Base-by-base conservation (phyloP, 2,888 invertebrate genomes). In the Philereme transversata region DNA sequence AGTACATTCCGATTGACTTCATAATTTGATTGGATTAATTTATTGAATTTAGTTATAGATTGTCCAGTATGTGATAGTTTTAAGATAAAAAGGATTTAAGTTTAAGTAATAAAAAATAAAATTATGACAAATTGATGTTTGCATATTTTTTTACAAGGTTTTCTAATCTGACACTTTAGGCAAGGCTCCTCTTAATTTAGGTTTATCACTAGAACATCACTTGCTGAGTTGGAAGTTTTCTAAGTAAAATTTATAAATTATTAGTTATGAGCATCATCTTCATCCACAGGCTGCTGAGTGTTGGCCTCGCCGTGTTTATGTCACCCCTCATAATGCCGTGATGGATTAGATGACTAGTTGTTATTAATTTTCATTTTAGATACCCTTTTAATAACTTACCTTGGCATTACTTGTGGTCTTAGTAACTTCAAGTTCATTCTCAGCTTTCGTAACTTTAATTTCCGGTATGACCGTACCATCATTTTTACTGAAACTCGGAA, bases 361-460 rank as follows among this genome's bases (percentile, higher is more conserved):
- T 22, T 22, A 22, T 22, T 22, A 1, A 22, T 22, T 22, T 22
- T 22, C 22, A 22, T 22, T 22, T 22, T 22, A 22, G 22, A 22
- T 22, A 22, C 22, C 22, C 22, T 38, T 64, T 34, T n/a, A 47
- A 10, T 4, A 65, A 62, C 67, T 72, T 81, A 88, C 88, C 87
- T 86, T 88, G 48, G 56, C 57, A 63, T 51, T 69, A 51, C 46
- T 72, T 34, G 64, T 51, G 50, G 72, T 66, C 63, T 76, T 81
- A 51, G 11, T 60, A 46, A 63, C 73, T 43, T 80, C 78, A 64
- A 66, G 70, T 47, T 87, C 86, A 64, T 51, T 68, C 33, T 68
- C 65, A 8, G 86, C 81, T 72, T 86, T 86, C 2, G 88, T 88
- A 1, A 91, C 84, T 80, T 82, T 90, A 51, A 92, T 91, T 71